These are phyloP conservation scores for Orbicella faveolata DNA, from an alignment of 64 coral and sea anemone genomes.

Conservation along the genomic window DNA sequence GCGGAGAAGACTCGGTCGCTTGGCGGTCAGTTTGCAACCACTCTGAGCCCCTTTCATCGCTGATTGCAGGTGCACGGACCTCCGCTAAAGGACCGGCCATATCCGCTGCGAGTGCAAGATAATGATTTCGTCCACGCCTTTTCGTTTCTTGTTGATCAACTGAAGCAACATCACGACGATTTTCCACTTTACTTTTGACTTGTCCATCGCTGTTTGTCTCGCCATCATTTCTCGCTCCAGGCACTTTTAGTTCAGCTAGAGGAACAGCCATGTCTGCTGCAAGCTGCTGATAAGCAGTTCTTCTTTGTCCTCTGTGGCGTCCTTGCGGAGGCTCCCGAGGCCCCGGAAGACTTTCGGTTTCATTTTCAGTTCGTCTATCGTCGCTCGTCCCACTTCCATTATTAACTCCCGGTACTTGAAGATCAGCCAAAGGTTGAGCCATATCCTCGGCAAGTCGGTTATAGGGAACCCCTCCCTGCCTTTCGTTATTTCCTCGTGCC, in stretches of 20 bases:
- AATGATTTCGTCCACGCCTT: neutral
- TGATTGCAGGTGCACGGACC: neutral
- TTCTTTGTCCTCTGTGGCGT: neutral
- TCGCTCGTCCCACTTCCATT: neutral
- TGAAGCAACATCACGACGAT: neutral
- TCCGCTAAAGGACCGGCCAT: neutral
- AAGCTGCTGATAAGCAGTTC: neutral
- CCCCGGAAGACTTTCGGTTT: neutral
- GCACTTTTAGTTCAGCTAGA: slow-evolving; percentile 12
- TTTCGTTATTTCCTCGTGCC: neutral
- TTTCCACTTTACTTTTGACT: neutral
- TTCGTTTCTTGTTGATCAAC: neutral
- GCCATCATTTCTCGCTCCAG: neutral
- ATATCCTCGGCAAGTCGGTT: neutral
- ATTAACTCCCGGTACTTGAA: neutral
- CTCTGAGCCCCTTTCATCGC: neutral
- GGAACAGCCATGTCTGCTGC: slow-evolving; percentile 8
- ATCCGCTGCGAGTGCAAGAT: neutral
- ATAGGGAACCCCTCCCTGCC: neutral
- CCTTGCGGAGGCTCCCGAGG: neutral
- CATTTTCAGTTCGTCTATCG: neutral
- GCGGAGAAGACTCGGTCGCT: neutral
- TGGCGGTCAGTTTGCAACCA: neutral
- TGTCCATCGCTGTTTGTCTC: neutral
- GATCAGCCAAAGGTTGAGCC: neutral